Evolutionary conservation across 2,113 vertebrate genomes (phyloP).

Genomic region (Choloepus hoffmanni): DNA sequence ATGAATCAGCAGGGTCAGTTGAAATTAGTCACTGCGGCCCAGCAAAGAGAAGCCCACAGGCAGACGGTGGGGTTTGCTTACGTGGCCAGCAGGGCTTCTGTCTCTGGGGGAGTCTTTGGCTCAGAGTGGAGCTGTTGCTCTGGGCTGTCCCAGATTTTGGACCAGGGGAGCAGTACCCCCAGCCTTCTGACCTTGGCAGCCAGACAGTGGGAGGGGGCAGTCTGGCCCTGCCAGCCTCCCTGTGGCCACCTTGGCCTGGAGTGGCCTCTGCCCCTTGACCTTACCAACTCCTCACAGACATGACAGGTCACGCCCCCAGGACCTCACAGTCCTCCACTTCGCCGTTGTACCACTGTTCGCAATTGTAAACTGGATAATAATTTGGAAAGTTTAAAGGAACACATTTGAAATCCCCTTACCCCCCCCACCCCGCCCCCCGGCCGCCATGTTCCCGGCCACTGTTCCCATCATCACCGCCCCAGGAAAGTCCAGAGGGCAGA

Average conservation of each 20-base stretch:
- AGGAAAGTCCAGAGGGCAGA: not conserved
- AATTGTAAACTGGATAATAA: not conserved
- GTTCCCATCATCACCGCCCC: not conserved
- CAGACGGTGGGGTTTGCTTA: not conserved
- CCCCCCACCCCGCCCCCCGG: accelerated
- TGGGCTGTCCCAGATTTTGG: not conserved
- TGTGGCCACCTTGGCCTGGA: not conserved
- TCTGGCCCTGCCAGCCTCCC: not conserved
- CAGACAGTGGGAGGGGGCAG: not conserved
- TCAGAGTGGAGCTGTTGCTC: not conserved
- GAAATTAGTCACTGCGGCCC: not conserved
- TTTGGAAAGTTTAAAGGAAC: not conserved
- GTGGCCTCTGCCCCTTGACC: not conserved
- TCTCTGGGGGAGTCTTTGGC: not conserved
- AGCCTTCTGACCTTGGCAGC: not conserved
- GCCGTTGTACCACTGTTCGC: too few relatives aligned
- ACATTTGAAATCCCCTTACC: not conserved
- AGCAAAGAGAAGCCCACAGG: not conserved
- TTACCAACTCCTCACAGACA: accelerated
- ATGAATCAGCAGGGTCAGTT: conserved; percentile 26
- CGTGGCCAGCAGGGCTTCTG: not conserved
- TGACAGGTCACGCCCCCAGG: too few relatives aligned
- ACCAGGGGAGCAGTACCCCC: not conserved
- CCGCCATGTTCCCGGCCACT: accelerated
- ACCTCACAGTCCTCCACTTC: not conserved